Evolutionary conservation across 2,888 invertebrate species (phyloP), one percentile per base, ranked within the genome.

Genomic region (Mycogona germanica): DNA sequence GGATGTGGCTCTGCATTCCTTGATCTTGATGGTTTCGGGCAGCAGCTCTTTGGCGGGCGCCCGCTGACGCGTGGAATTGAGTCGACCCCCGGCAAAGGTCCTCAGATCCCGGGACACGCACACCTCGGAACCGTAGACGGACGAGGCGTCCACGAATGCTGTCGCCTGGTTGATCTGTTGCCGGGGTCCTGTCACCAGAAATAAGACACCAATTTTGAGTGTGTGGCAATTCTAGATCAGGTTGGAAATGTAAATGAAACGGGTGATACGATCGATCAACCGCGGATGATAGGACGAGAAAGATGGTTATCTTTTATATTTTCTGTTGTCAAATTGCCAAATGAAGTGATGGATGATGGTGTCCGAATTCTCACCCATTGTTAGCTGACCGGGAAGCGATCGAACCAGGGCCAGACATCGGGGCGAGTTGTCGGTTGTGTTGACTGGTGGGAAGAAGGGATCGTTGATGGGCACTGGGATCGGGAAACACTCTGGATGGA

Each of bases 391-490:
- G 0, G 93, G 89, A 58, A 95, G 72, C 46, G 91, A 92, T 65
- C 93, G 79, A 81, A 92, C 92, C 68, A 91, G 93, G 0, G 93
- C 91, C 72, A 95, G 87, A 70, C 95, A 95, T 61, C 89, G 76
- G 14, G 86, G 74, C 53, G 82, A 81, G 0, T 92, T 92, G 2
- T 84, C 84, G 0, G 84, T 82, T 7, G 82, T 78, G 66, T 92
- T 89, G 30, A 83, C 60, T 58, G 87, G 84, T n/a, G 74, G 74
- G 67, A 89, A 95, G 70, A 83, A 88, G 57, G 88, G 86, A 69
- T 95, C 95, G 0, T 87, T 84, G 0, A 81, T 69, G 0, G 92
- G 93, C 0, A 95, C 82, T 0, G 84, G 84, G 73, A 95, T 88
- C 0, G 95, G 95, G 73, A 86, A 84, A 66, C 95, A 95, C 66